Evolutionary conservation across 2,113 vertebrate species (phyloP).

Genomic region (Galeopterus variegatus): DNA sequence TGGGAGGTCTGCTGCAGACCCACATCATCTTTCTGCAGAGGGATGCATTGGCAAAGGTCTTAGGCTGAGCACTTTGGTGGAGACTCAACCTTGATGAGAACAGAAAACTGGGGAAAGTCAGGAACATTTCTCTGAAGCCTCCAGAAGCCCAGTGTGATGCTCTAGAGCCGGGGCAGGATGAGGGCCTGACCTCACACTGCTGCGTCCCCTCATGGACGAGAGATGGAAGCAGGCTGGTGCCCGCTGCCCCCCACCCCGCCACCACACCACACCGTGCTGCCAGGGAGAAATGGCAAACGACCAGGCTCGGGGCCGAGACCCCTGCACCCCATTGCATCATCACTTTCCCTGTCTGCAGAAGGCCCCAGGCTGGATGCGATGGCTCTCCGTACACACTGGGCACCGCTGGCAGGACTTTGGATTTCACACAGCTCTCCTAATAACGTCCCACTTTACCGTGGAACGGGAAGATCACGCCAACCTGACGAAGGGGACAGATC

Average conservation of each 20-base stretch:
- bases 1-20: background rate
- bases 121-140: background rate
- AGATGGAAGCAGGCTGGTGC: background rate
- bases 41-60: background rate
- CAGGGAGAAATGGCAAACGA: background rate
- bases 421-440: background rate
- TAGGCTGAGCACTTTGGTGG: background rate
- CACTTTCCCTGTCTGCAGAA: background rate
- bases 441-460: background rate
- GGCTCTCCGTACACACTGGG: too few species aligned
- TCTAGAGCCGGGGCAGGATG: background rate
- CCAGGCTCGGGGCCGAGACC: too few species aligned
- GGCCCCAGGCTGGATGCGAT: too few species aligned
- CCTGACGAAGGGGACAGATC: background rate
- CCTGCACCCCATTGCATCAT: background rate
- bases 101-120: background rate
- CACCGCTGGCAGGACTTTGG: background rate
- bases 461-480: background rate
- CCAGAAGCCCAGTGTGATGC: background rate
- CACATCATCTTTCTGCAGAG: background rate
- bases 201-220: background rate
- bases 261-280: rapidly evolving
- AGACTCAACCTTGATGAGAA: background rate
- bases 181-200: background rate
- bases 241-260: rapidly evolving